Conservation (phyloP, 2,113 vertebrate genomes). For the Rhinichthys klamathensis region DNA sequence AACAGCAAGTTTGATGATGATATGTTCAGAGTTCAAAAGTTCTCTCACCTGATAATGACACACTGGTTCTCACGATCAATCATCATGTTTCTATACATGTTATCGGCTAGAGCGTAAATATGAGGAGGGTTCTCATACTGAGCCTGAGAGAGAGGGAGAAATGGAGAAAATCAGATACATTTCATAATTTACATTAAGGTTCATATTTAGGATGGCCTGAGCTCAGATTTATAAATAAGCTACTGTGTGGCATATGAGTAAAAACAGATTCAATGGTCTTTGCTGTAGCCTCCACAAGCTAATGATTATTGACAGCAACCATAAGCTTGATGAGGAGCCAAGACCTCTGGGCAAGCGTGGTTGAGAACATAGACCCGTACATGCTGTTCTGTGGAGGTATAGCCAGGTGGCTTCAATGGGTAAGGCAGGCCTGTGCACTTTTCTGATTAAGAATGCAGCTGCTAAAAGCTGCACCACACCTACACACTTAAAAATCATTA, state of each 20-base stretch:
- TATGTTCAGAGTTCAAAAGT: slow-evolving; percentile 5
- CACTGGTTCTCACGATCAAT: slow-evolving; percentile 98
- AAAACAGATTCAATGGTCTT: slow-evolving; percentile 12
- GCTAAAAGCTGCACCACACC: slow-evolving; percentile 60
- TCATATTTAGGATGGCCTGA: background rate
- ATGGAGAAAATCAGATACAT: background rate
- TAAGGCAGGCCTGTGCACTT: slow-evolving; percentile 67
- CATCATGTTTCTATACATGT: slow-evolving; percentile 99
- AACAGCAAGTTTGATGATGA: background rate
- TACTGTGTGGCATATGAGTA: background rate
- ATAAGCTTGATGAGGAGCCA: slow-evolving; percentile 20
- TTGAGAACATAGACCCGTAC: slow-evolving; percentile 57
- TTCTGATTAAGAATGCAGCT: slow-evolving; percentile 54
- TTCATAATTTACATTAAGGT: background rate
- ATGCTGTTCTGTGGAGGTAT: slow-evolving; percentile 62
- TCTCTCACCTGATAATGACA: slow-evolving; percentile 95
- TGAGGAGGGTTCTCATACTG: slow-evolving; percentile 98
- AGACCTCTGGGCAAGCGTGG: slow-evolving; percentile 42
- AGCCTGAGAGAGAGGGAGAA: slow-evolving; percentile 74
- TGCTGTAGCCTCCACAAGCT: background rate
- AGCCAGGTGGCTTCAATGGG: slow-evolving; percentile 60
- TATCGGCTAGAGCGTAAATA: slow-evolving; percentile 96
- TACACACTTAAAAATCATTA: slow-evolving; percentile 50
- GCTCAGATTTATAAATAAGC: background rate
- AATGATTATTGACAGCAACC: background rate